Percentiles rank a stretch among this genome's conserved stretches.
These are phyloP conservation scores for Cerceris rybyensis DNA, from an alignment of 2,888 invertebrate species.

Conservation along the genomic window DNA sequence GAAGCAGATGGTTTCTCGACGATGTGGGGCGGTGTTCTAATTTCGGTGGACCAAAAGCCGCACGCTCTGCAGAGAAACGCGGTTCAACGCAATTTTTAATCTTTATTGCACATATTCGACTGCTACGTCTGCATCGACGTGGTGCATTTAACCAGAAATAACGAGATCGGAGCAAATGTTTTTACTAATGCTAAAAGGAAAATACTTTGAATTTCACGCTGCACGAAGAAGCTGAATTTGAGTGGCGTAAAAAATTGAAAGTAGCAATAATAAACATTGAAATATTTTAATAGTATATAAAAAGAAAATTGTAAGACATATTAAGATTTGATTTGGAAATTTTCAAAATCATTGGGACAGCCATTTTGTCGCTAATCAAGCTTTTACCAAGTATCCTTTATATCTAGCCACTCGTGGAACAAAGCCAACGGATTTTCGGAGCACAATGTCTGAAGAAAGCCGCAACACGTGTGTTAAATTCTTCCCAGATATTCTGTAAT, in stretches of 20 bases:
- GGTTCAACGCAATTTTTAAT: constrained; percentile 51
- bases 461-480: constrained; percentile 18
- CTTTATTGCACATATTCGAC: constrained; percentile 24
- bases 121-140: not conserved
- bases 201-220: too few relatives aligned
- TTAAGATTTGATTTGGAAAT: too few relatives aligned
- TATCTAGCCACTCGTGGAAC: constrained; percentile 28
- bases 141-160: constrained; percentile 7
- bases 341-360: too few relatives aligned
- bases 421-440: constrained; percentile 36
- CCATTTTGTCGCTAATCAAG: not conserved
- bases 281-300: too few relatives aligned
- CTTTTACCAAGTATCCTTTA: constrained; percentile 16
- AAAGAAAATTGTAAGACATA: too few relatives aligned
- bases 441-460: constrained; percentile 1
- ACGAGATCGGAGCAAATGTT: too few relatives aligned
- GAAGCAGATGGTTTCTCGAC: constrained; percentile 47
- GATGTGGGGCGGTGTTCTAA: constrained; percentile 73
- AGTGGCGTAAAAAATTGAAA: too few relatives aligned
- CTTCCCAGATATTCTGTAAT: not conserved
- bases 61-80: constrained; percentile 31
- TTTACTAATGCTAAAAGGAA: too few relatives aligned
- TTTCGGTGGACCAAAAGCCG: constrained; percentile 67
- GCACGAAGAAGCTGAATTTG: too few relatives aligned
- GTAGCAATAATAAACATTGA: too few relatives aligned